Conservation (phyloP, 1,140 invertebrate genomes). For the Thaumetopoea pityocampa region DNA sequence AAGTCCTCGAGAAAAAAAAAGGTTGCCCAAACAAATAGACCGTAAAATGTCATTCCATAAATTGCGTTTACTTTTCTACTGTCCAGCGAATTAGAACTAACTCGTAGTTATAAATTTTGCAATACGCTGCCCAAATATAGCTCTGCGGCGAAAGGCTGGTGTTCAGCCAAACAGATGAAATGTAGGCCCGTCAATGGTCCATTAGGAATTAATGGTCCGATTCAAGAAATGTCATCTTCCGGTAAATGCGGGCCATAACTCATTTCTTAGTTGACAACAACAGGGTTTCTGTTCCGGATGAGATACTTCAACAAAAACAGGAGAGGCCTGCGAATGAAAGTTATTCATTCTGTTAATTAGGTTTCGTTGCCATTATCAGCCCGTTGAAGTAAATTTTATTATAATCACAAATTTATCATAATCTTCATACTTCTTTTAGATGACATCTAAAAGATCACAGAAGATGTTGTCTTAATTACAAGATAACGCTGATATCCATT, state of each 20-base stretch:
- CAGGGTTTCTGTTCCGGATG: slow-evolving; percentile 20
- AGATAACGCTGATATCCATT: too few species aligned
- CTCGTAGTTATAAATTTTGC: slow-evolving; percentile 65
- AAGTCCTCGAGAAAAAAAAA: slow-evolving; percentile 25
- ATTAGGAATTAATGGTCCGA: slow-evolving; percentile 71
- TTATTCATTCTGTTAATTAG: slow-evolving; percentile 43
- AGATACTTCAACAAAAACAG: slow-evolving; percentile 31
- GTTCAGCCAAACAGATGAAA: slow-evolving; percentile 68
- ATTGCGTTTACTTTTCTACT: slow-evolving; percentile 56
- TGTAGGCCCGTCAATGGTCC: slow-evolving; percentile 57
- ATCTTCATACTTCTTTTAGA: too few species aligned
- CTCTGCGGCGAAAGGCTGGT: slow-evolving; percentile 58
- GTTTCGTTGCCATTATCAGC: too few species aligned
- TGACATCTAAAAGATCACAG: slow-evolving; percentile 20
- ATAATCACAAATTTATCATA: too few species aligned
- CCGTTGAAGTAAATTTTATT: slow-evolving; percentile 34
- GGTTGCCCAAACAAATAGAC: slow-evolving; percentile 40
- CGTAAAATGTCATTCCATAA: slow-evolving; percentile 48
- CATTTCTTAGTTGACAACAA: slow-evolving; percentile 48
- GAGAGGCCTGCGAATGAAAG: slow-evolving; percentile 36
- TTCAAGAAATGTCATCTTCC: slow-evolving; percentile 68
- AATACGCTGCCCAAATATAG: slow-evolving; percentile 64
- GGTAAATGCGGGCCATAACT: slow-evolving; percentile 60
- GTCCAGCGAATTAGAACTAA: slow-evolving; percentile 65
- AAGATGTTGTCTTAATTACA: too few species aligned